Base-by-base conservation (phyloP, 2,888 invertebrate genomes). In the Invenusta paracnida region DNA sequence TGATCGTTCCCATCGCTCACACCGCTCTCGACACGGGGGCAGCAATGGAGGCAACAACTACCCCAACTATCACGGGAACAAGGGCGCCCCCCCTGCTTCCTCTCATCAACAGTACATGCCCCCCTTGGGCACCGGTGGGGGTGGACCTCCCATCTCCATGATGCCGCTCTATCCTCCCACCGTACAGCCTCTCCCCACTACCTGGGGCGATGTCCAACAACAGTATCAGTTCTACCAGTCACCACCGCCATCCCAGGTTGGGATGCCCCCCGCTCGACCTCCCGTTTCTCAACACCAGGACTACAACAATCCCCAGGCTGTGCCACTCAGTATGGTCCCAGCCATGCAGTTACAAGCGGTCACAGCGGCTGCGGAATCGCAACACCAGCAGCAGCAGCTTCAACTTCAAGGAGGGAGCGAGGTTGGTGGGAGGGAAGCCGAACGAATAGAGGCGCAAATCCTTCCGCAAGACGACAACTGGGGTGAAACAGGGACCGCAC, bases 401-500 rank as follows among this genome's bases (percentile, higher is more conserved):
- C 48, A 48, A 48, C 48, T 11, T 5, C 48, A 48, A 48, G 5
- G 17, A 48, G 5, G 17, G 17, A 5, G 17, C 48, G 48, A 48
- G 48, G 48, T 17, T 17, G 5, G 48, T 5, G 48, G 17, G 48
- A 5, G 48, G 5, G 48, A 48, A 48, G 48, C 48, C 5, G 48
- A 48, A 17, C 48, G 48, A 5, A 48, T 48, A 5, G 48, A 48
- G 48, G 48, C 48, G 48, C 48, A 48, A 48, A 48, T 48, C 17
- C 48, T 48, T 5, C 48, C 48, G 48, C 83, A 83, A 27, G 98
- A 98, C 92, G 98, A 98, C 90, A 97, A 97, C 91, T 98, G 98
- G 98, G 97, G 96, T n/a, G 97, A 96, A 89, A 97, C 97, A 0
- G 79, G 79, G 79, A 98, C 98, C 0, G 97, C 97, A 0, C 29